Base-by-base conservation (phyloP, 2,888 invertebrate species). In the Melipona beecheii region DNA sequence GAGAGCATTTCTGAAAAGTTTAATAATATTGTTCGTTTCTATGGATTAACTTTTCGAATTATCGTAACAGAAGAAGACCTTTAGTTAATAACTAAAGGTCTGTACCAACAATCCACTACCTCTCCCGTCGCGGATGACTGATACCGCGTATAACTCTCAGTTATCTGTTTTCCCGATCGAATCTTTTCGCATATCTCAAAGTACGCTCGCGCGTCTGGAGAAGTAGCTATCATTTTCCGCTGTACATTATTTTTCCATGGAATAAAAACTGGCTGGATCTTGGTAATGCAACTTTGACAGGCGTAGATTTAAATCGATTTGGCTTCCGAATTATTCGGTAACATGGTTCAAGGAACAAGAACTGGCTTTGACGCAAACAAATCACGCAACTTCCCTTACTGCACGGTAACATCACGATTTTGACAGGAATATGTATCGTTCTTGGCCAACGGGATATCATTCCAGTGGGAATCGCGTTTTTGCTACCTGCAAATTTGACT, bases 361-460 rank as follows among this genome's bases (percentile, higher is more conserved):
- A 36, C 43, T 71, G 58, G 11, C 36, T 43, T 58, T 58, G 58
- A 71, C 43, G 58, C 56, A 24, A 71, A 71, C 71, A 71, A 71
- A 58, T 71, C 71, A 43, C 71, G 43, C 43, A 43, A 24, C 24
- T 56, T 24, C 24, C 24, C 43, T 43, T 19, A 5, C 56, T 11
- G 5, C 56, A 15, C 71, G 5, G 56, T 24, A 58, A 58, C 56
- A 24, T 36, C n/a, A 36, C 36, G 2, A 56, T 56, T 56, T 70
- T 56, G 54, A 56, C 56, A 71, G 56, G 24, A 13, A 56, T 56
- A 71, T 36, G 36, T 56, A 36, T 56, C 70, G 36, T 56, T 36
- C 36, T 43, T 17, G n/a, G 9, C 11, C 36, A 43, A 56, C 56
- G n/a, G 56, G 36, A 56, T 56, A 36, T 54, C 31, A 27, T 68